phyloP scores from a whole-genome alignment of 64 coral and sea anemone genomes.

The Porites australiensis region DNA sequence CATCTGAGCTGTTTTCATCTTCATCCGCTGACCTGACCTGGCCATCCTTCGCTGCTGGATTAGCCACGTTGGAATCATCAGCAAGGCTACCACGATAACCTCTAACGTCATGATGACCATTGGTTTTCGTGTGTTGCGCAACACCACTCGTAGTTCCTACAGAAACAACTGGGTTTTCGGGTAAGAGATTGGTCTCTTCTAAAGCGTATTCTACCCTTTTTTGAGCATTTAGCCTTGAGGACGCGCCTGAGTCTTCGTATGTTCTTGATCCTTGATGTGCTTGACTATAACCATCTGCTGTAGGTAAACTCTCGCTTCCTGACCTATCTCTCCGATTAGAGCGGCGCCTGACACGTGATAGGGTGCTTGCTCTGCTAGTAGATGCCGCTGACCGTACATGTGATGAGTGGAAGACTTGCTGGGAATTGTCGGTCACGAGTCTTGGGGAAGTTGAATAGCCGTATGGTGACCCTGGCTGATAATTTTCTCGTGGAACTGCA shows the following conservation, averaged over 20 bases:
- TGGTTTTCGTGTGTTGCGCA: not conserved
- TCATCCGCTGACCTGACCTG: not conserved
- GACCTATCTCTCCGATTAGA: not conserved
- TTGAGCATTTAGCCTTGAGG: not conserved
- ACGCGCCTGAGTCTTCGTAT: not conserved
- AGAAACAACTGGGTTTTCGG: not conserved
- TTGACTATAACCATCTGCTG: not conserved
- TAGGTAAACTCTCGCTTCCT: not conserved
- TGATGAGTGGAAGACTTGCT: not conserved
- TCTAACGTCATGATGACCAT: not conserved
- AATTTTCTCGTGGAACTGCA: not conserved
- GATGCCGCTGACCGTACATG: not conserved
- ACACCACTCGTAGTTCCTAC: not conserved
- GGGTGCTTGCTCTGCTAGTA: too few relatives aligned
- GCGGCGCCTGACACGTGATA: not conserved
- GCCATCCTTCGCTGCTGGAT: not conserved
- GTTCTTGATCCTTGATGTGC: not conserved
- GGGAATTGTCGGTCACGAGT: not conserved
- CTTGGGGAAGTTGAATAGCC: not conserved
- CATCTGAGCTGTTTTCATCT: slow-evolving; percentile 27
- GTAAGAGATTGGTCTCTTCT: not conserved
- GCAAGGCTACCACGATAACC: not conserved
- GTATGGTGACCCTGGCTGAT: not conserved
- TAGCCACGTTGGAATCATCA: not conserved
- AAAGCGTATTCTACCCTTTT: not conserved